These are phyloP conservation scores for Parotocinclus haroldoi DNA, from an alignment of 2,797 vertebrate genomes.

Conservation along the genomic window DNA sequence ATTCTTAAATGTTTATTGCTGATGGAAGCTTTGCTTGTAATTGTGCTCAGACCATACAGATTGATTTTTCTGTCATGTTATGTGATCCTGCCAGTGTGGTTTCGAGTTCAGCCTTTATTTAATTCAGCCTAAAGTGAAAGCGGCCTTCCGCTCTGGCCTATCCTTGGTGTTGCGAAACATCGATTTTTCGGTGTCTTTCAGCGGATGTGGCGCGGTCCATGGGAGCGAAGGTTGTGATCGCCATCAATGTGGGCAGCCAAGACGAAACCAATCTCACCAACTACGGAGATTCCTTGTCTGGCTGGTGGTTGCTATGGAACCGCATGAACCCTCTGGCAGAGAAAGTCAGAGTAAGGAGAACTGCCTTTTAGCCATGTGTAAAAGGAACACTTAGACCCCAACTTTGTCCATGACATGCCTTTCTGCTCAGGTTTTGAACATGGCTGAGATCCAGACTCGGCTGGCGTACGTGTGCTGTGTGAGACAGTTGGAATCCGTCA, in stretches of 20 bases:
- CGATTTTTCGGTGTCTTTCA: constrained; percentile 48
- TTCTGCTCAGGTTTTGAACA: constrained; percentile 82
- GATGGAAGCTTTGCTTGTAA: not conserved
- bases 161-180: constrained; percentile 6
- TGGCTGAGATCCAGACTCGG: constrained; percentile 94
- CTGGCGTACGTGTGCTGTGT: constrained; percentile 95
- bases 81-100: not conserved
- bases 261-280: constrained; percentile 96
- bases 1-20: not conserved
- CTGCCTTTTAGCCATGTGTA: not conserved
- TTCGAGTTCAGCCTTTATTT: not conserved
- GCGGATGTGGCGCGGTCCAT: constrained; percentile 91
- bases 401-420: not conserved
- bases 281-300: constrained; percentile 88
- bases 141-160: not conserved
- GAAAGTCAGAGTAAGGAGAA: constrained; percentile 84
- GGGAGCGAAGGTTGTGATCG: constrained; percentile 93
- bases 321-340: constrained; percentile 88
- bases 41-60: not conserved
- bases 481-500: constrained; percentile 89
- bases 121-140: constrained; percentile 1
- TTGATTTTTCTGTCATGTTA: constrained; percentile 1
- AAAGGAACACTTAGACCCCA: not conserved
- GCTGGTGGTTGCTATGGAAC: constrained; percentile 98
- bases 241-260: constrained; percentile 91